phyloP scores from a whole-genome alignment of 2,113 vertebrate species.

The Xiphorhynchus elegans region DNA sequence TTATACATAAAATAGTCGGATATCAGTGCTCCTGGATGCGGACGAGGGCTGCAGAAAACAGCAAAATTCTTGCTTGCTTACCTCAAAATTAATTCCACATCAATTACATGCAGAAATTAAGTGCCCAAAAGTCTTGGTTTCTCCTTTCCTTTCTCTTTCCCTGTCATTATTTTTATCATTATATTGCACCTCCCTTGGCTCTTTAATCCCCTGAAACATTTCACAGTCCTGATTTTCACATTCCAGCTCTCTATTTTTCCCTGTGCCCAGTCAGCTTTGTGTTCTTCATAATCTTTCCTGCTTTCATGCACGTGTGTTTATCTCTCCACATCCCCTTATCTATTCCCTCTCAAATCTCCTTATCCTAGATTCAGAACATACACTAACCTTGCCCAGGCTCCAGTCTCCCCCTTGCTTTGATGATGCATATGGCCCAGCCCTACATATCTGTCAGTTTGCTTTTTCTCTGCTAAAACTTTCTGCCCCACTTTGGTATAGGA shows the following conservation, averaged over 20 bases:
- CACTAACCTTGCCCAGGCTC: not conserved
- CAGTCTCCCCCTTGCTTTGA: not conserved
- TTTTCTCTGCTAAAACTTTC: not conserved
- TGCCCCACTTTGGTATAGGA: not conserved
- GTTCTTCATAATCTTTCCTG: slow-evolving; percentile 18
- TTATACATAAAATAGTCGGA: not conserved
- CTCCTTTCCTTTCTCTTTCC: not conserved
- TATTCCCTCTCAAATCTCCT: not conserved
- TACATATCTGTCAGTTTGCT: not conserved
- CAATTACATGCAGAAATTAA: not conserved
- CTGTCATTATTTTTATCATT: not conserved
- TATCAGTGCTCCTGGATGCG: not conserved
- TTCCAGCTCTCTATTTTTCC: not conserved
- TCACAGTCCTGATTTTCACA: slow-evolving; percentile 1
- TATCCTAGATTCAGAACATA: not conserved
- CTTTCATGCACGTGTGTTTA: slow-evolving; percentile 9
- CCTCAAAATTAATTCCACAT: not conserved
- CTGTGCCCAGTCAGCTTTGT: not conserved
- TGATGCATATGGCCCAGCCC: not conserved
- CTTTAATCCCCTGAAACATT: not conserved
- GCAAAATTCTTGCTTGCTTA: not conserved
- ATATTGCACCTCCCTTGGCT: not conserved
- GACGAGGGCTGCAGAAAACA: not conserved
- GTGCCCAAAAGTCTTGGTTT: not conserved
- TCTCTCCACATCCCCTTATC: slow-evolving; percentile 31